A percentile compares a stretch with the other conserved stretches of the same genome.
Conservation (phyloP, 2,797 vertebrate species). For the Spondyliosoma cantharus region DNA sequence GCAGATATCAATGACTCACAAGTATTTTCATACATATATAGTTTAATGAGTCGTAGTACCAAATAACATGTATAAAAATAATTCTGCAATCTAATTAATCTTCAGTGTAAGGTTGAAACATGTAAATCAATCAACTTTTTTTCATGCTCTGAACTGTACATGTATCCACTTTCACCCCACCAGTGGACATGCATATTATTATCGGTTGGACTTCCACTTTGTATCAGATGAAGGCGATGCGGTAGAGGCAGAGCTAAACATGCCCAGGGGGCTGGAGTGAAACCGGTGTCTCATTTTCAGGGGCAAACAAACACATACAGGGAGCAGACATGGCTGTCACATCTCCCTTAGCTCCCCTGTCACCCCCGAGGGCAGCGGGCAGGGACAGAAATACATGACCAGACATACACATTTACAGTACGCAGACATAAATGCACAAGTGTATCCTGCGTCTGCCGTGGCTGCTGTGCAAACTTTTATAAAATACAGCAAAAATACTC, state of each 20-base stretch:
- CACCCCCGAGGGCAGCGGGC: slow-evolving; percentile 76
- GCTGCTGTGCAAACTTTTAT: slow-evolving; percentile 26
- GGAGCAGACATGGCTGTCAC: slow-evolving; percentile 87
- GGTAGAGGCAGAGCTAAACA: slow-evolving; percentile 80
- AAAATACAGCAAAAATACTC: slow-evolving; percentile 6
- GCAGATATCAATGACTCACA: no score
- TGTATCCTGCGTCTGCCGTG: slow-evolving; percentile 34
- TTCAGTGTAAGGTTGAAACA: slow-evolving; percentile 24
- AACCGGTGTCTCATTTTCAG: slow-evolving; percentile 83
- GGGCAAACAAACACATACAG: slow-evolving; percentile 84
- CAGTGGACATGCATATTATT: slow-evolving; percentile 70
- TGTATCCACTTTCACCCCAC: slow-evolving; percentile 71
- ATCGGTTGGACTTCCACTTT: slow-evolving; percentile 77
- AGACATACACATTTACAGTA: slow-evolving; percentile 35
- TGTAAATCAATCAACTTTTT: slow-evolving; percentile 50
- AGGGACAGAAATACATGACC: slow-evolving; percentile 60
- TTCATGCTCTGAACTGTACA: slow-evolving; percentile 40
- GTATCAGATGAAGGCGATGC: slow-evolving; percentile 78
- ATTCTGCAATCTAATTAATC: neutral
- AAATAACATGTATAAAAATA: slow-evolving; percentile 7
- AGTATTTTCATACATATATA: no score
- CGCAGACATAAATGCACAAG: slow-evolving; percentile 25
- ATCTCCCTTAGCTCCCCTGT: slow-evolving; percentile 82
- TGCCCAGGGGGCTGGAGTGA: slow-evolving; percentile 80
- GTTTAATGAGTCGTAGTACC: slow-evolving; percentile 26